Percentiles rank a stretch among this genome's conserved stretches.
These are phyloP conservation scores for Nasua narica DNA, from an alignment of 2,797 vertebrate genomes.

Conservation along the genomic window DNA sequence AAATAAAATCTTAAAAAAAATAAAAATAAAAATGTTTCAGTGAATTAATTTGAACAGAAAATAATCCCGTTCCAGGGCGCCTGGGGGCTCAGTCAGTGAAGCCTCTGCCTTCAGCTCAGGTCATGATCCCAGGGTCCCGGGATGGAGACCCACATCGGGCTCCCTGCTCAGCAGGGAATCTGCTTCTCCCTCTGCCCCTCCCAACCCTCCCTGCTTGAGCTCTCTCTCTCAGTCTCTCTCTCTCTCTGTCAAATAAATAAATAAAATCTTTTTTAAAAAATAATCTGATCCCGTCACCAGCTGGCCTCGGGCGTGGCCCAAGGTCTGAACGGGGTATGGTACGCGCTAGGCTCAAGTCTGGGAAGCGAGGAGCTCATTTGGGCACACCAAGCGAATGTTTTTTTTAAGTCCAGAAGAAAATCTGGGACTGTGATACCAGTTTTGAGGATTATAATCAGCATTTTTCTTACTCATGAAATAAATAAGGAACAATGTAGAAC, in stretches of 20 bases:
- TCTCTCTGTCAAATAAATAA: neutral
- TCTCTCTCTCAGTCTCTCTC: neutral
- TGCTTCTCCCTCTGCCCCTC: neutral
- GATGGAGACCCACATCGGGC: fast-evolving
- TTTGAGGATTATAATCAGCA: neutral
- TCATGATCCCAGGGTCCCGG: neutral
- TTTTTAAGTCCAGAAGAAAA: neutral
- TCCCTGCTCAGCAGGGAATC: neutral
- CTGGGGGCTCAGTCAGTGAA: neutral
- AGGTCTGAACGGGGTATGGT: neutral
- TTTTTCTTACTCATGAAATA: conserved; percentile 9
- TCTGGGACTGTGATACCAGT: neutral
- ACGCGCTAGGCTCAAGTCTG: no score
- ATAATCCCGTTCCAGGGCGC: neutral
- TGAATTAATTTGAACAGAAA: neutral
- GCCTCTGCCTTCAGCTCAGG: neutral
- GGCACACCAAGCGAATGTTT: neutral
- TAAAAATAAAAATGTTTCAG: neutral
- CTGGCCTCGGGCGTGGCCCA: neutral
- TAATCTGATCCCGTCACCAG: neutral
- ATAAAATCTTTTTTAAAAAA: neutral
- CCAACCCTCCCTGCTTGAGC: neutral
- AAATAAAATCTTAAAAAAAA: no score
- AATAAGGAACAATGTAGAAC: neutral
- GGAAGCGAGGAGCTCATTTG: neutral